These are phyloP conservation scores for Macaria notata DNA, from an alignment of 2,888 invertebrate genomes.

Conservation along the genomic window DNA sequence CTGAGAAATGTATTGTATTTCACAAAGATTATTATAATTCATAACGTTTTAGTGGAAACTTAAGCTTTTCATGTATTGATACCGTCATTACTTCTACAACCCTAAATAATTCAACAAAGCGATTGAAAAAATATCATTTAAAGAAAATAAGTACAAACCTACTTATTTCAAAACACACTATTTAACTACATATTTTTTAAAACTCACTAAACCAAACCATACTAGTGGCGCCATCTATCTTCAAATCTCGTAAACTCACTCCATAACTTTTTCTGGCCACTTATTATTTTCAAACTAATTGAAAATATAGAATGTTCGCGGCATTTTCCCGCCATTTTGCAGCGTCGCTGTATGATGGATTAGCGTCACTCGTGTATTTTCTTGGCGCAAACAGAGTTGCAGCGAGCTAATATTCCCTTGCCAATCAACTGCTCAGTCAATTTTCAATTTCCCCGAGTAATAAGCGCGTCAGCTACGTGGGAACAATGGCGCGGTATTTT, in stretches of 20 bases:
- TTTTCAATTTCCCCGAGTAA: constrained; percentile 79
- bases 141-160: neutral
- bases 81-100: no score
- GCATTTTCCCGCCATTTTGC: constrained; percentile 39
- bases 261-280: neutral
- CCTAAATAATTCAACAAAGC: no score
- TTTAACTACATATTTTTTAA: no score
- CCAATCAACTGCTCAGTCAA: constrained; percentile 78
- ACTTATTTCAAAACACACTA: neutral
- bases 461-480: constrained; percentile 71
- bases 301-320: constrained; percentile 29
- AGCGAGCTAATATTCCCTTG: constrained; percentile 78
- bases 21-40: no score
- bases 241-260: neutral
- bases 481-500: constrained; percentile 54
- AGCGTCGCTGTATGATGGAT: constrained; percentile 66
- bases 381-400: constrained; percentile 67
- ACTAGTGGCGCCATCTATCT: constrained; percentile 22
- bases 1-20: no score
- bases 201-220: neutral
- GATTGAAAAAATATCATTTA: neutral
- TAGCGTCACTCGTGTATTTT: constrained; percentile 68
- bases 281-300: constrained; percentile 23
- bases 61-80: no score
- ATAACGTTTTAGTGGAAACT: no score